These are phyloP conservation scores for Sitta europaea DNA, from an alignment of 2,113 vertebrate genomes.

Conservation along the genomic window DNA sequence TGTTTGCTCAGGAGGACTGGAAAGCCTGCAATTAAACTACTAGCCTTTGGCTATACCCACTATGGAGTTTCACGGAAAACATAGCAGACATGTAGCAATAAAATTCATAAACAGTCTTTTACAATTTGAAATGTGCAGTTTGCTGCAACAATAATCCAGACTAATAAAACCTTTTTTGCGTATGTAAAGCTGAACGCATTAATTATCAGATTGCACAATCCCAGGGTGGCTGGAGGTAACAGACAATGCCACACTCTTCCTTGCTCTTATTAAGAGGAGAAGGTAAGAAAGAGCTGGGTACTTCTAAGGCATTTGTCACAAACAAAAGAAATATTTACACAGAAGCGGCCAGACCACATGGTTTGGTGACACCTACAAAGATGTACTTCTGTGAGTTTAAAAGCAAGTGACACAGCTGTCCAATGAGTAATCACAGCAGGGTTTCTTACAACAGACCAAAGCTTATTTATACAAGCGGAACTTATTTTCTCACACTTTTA, in stretches of 20 bases:
- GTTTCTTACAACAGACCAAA: constrained; percentile 68
- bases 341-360: constrained; percentile 71
- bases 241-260: background rate
- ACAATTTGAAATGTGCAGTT: background rate
- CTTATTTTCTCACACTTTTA: constrained; percentile 79
- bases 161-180: background rate
- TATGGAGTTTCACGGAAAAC: background rate
- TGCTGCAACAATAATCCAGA: background rate
- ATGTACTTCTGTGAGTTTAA: constrained; percentile 61
- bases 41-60: background rate
- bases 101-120: background rate
- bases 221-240: background rate
- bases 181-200: background rate
- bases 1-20: background rate
- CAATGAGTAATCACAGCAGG: constrained; percentile 74
- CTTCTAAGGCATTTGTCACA: constrained; percentile 45
- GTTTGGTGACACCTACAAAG: constrained; percentile 73
- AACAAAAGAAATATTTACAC: constrained; percentile 74
- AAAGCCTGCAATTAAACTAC: constrained; percentile 6
- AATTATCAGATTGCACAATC: background rate
- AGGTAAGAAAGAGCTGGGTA: constrained; percentile 12
- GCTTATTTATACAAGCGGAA: constrained; percentile 84
- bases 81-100: background rate
- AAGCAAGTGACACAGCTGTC: constrained; percentile 71
- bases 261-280: background rate